Conservation (phyloP, 2,113 vertebrate genomes). For the Bettongia penicillata region DNA sequence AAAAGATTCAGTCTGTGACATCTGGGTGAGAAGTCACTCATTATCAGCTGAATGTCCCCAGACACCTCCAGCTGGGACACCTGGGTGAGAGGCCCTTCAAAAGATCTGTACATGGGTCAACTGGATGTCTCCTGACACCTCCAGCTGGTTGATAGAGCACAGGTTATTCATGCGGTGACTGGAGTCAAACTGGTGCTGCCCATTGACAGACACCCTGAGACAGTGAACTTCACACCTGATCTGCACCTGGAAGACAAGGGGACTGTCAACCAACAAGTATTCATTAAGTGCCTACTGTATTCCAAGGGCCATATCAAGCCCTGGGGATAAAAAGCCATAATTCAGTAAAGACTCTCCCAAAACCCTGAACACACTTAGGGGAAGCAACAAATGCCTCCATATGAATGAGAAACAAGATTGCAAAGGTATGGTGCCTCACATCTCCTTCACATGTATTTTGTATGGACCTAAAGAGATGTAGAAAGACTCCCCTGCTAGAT, state of each 20-base stretch:
- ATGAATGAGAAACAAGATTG: no score
- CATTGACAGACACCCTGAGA: slow-evolving; percentile 54
- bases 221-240: slow-evolving; percentile 66
- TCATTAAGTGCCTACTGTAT: neutral
- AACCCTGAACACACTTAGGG: no score
- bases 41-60: slow-evolving; percentile 60
- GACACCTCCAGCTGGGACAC: slow-evolving; percentile 39
- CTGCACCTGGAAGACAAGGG: slow-evolving; percentile 55
- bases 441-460: no score
- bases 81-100: no score
- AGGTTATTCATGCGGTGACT: slow-evolving; percentile 49
- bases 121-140: slow-evolving; percentile 58
- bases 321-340: neutral
- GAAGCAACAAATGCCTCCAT: no score
- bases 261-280: rapidly evolving
- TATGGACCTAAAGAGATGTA: no score
- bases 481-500: no score
- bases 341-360: no score
- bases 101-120: slow-evolving; percentile 51
- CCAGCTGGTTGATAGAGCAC: slow-evolving; percentile 35
- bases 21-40: no score
- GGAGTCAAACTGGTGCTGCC: slow-evolving; percentile 60
- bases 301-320: neutral
- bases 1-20: neutral
- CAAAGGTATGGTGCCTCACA: no score